Base-by-base conservation (phyloP, 1,140 invertebrate species). In the Listronotus oregonensis region DNA sequence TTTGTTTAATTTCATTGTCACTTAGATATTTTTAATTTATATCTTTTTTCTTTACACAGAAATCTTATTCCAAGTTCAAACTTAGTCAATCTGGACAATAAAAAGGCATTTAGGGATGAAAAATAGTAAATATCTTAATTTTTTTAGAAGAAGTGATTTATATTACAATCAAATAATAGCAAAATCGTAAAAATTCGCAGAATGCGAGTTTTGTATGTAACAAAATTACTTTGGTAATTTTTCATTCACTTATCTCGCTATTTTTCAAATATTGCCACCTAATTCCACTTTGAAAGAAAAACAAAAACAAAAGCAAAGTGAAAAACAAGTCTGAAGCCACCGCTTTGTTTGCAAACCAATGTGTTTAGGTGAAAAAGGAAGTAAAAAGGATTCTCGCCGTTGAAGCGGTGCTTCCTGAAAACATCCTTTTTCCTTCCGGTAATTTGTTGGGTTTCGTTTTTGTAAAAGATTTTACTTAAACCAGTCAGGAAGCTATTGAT, bases 401-500 rank as follows among this genome's bases (percentile, higher is more conserved):
- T 57, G 55, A 57, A 64, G 62, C 62, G 43, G 37, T 58, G 54
- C 54, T 64, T 57, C 55, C 62, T 57, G 62, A 64, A 64, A 64
- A 64, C 62, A 64, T 64, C 62, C 54, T 64, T 34, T 43, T 64
- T 58, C 44, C 55, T 64, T 64, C 62, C 62, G 62, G 62, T 64
- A 64, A 64, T 57, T 57, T 64, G 62, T 56, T 57, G 49, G 60
- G 49, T n/a, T 63, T 63, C 49, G 60, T 63, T 63, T 63, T 63
- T 63, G 44, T 54, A 54, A 63, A 63, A 63, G 60, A 54, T 54
- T 54, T 63, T 52, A 63, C 60, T 63, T 63, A 63, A 63, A 63
- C 52, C 49, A 63, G 60, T 44, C 50, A 55, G 60, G 60, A 63
- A 63, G 60, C 60, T 63, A 63, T 63, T 63, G 60, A 63, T 63